Base-by-base conservation (phyloP, 2,888 invertebrate species). In the Hypsopygia costalis region DNA sequence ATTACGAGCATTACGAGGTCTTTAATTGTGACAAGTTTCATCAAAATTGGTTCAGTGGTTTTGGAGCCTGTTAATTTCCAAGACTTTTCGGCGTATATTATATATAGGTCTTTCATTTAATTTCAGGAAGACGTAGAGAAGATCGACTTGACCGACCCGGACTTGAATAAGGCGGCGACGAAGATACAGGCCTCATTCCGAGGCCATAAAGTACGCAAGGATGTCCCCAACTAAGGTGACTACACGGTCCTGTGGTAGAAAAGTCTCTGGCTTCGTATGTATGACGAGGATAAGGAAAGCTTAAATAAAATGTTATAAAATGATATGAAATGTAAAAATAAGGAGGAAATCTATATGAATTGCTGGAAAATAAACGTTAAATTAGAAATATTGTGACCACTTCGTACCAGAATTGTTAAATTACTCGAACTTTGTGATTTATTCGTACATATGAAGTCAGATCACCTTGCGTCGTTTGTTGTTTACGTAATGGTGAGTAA, bases 141-240 rank as follows among this genome's bases (percentile, higher is more conserved):
- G 72, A 95, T 97, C 55, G 96, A 97, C 81, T 90, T 96, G 52
- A 91, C 93, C 49, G 97, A 97, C 87, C 96, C 96, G 10, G 95
- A 96, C 58, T 86, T 97, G 62, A 93, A 95, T 82, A 95, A 95
- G 74, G 97, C 97, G 0, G 97, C 97, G 20, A 95, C 95, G 46
- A 97, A 96, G 89, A 97, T 97, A 52, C 97, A 97, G 74, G 96
- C 97, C 40, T 95, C 96, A 35, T 97, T 97, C 93, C 93, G 97
- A 52, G 96, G 96, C 46, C 96, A 96, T 87, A 94, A 95, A 89
- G 94, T 93, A 41, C 95, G 96, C 85, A 95, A 95, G 81, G 95
- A 94, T 39, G 87, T 87, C 50, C 77, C 87, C 55, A 87, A 88
- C 71, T 89, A 86, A 74, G 58, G 51, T 58, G 69, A 43, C 69